These are phyloP conservation scores for Ephestia elutella DNA, from an alignment of 1,140 invertebrate genomes.

Conservation along the genomic window DNA sequence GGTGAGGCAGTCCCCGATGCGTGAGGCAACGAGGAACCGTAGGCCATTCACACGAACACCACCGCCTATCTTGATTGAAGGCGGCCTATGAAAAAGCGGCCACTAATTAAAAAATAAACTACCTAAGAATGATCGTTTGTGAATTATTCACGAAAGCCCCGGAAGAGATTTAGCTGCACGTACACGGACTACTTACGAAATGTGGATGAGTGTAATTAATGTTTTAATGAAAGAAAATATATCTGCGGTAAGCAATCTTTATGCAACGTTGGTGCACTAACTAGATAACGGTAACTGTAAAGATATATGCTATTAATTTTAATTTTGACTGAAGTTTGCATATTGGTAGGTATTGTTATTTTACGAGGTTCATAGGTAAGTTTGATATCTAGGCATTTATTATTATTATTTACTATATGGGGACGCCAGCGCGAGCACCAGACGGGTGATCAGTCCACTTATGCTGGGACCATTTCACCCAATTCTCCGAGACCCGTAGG, in stretches of 20 bases:
- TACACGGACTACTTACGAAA: constrained; percentile 26
- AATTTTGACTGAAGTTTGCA: too few relatives aligned
- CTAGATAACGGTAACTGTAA: background rate
- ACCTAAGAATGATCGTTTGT: constrained; percentile 49
- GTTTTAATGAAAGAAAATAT: constrained; percentile 13
- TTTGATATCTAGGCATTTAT: too few relatives aligned
- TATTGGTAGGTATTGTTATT: too few relatives aligned
- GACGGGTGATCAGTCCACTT: too few relatives aligned
- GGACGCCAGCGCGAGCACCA: too few relatives aligned
- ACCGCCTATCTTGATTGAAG: constrained; percentile 62
- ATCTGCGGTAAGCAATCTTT: constrained; percentile 14
- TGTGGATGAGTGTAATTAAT: constrained; percentile 18
- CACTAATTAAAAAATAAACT: constrained; percentile 72
- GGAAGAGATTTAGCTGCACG: constrained; percentile 48
- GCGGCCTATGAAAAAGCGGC: constrained; percentile 66
- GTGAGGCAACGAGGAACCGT: constrained; percentile 61
- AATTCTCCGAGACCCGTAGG: too few relatives aligned
- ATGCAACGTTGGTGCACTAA: constrained; percentile 8
- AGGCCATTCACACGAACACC: constrained; percentile 69
- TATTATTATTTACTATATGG: too few relatives aligned
- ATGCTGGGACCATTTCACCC: too few relatives aligned
- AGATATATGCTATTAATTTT: background rate
- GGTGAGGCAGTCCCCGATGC: constrained; percentile 59
- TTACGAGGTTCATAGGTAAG: too few relatives aligned
- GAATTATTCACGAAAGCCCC: constrained; percentile 50